Conservation (phyloP, 2,113 vertebrate genomes). For the Euleptes europaea region DNA sequence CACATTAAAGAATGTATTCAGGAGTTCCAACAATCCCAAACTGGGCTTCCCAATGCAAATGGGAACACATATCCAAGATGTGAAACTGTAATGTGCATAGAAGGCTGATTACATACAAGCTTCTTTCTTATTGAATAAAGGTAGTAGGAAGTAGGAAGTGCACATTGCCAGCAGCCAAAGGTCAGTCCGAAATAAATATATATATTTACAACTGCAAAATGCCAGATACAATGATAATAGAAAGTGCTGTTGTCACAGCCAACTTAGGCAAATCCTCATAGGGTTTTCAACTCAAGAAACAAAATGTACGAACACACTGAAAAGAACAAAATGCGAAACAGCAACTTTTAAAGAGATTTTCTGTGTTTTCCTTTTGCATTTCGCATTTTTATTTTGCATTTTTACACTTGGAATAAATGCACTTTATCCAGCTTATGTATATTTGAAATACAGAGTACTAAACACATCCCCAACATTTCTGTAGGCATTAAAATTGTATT, state of each 20-base stretch:
- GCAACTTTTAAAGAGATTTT: constrained; percentile 6
- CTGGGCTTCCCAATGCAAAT: background rate
- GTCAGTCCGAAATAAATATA: background rate
- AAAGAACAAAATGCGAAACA: background rate
- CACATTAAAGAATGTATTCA: background rate
- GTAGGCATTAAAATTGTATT: background rate
- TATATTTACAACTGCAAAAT: background rate
- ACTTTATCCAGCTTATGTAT: background rate
- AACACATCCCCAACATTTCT: background rate
- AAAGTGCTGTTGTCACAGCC: too few species aligned
- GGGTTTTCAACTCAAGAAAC: too few species aligned
- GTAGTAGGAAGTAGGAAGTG: background rate
- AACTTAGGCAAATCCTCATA: too few species aligned
- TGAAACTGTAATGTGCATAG: background rate
- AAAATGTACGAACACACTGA: background rate
- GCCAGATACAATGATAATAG: background rate
- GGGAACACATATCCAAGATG: background rate
- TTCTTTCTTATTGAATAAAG: background rate
- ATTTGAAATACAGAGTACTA: background rate
- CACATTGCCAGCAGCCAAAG: background rate
- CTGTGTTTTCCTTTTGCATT: background rate
- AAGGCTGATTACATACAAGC: too few species aligned
- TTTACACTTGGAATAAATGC: background rate
- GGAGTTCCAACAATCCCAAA: background rate
- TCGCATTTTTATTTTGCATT: background rate